A percentile compares a stretch with the other conserved stretches of the same genome.
These are phyloP conservation scores for Oxyteleia sp. DNA, from an alignment of 2,888 invertebrate species.

Conservation along the genomic window DNA sequence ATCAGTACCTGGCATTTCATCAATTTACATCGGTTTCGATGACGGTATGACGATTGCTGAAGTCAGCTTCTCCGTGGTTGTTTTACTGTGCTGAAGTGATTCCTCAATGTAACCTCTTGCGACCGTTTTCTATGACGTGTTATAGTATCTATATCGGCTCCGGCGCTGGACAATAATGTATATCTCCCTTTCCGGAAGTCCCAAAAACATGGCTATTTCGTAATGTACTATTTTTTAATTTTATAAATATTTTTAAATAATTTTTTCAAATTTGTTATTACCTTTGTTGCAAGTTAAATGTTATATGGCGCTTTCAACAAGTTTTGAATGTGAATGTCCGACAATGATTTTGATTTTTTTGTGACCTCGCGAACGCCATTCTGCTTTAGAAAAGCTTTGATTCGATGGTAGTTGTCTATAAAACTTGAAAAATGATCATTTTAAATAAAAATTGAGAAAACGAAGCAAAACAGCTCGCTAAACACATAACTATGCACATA, in stretches of 20 bases:
- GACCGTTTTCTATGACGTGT: conserved; percentile 55
- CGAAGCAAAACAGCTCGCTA: not conserved
- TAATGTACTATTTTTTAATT: conserved; percentile 1
- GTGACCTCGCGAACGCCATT: conserved; percentile 24
- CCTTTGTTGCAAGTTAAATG: conserved; percentile 71
- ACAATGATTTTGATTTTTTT: conserved; percentile 53
- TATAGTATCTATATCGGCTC: conserved; percentile 58
- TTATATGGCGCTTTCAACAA: conserved; percentile 71
- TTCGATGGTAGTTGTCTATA: conserved; percentile 27
- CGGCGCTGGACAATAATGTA: conserved; percentile 70
- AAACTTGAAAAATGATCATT: conserved; percentile 2
- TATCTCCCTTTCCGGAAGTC: conserved; percentile 6
- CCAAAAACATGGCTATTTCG: conserved; percentile 14
- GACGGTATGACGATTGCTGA: conserved; percentile 17
- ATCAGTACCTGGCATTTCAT: conserved; percentile 7
- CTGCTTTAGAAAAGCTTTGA: conserved; percentile 38
- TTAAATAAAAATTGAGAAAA: conserved; percentile 14
- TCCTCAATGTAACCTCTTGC: conserved; percentile 5
- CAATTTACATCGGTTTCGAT: conserved; percentile 17
- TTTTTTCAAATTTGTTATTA: conserved; percentile 33
- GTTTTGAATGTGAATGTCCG: conserved; percentile 33
- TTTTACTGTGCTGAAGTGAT: not conserved
- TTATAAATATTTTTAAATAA: conserved; percentile 1
- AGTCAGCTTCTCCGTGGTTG: conserved; percentile 10
- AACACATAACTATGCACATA: conserved; percentile 17